phyloP scores from a whole-genome alignment of 2,888 invertebrate species.

The Andricus curvator region DNA sequence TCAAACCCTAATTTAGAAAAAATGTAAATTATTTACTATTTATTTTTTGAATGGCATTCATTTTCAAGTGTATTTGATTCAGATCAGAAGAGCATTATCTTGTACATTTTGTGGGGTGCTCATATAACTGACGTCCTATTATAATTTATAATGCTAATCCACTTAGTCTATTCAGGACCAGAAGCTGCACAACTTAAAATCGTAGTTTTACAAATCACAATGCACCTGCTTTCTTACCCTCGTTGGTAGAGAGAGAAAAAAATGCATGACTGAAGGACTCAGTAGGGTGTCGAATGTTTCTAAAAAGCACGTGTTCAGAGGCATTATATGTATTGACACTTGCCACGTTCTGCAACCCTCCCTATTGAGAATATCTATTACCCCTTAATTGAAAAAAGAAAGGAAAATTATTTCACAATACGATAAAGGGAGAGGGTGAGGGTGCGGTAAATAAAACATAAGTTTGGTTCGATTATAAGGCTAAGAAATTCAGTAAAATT shows the following conservation, averaged over 20 bases:
- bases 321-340: slow-evolving; percentile 53
- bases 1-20: too few relatives aligned
- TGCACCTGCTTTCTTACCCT: slow-evolving; percentile 61
- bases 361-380: neutral
- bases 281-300: slow-evolving; percentile 30
- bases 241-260: slow-evolving; percentile 56
- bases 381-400: neutral
- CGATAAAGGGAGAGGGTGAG: neutral
- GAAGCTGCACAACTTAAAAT: slow-evolving; percentile 17
- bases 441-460: neutral
- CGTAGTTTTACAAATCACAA: slow-evolving; percentile 58
- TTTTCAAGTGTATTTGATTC: slow-evolving; percentile 9
- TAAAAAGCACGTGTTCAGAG: slow-evolving; percentile 25
- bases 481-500: too few relatives aligned
- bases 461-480: too few relatives aligned
- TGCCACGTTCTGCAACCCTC: neutral
- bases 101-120: neutral
- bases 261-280: slow-evolving; percentile 62
- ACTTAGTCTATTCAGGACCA: slow-evolving; percentile 32
- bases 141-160: slow-evolving; percentile 37
- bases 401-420: neutral
- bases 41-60: neutral
- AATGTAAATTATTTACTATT: neutral
- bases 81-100: slow-evolving; percentile 4
- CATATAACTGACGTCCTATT: slow-evolving; percentile 10